Evolutionary conservation across 2,888 invertebrate genomes (phyloP).

Genomic region (Tolmerus cingulatus): DNA sequence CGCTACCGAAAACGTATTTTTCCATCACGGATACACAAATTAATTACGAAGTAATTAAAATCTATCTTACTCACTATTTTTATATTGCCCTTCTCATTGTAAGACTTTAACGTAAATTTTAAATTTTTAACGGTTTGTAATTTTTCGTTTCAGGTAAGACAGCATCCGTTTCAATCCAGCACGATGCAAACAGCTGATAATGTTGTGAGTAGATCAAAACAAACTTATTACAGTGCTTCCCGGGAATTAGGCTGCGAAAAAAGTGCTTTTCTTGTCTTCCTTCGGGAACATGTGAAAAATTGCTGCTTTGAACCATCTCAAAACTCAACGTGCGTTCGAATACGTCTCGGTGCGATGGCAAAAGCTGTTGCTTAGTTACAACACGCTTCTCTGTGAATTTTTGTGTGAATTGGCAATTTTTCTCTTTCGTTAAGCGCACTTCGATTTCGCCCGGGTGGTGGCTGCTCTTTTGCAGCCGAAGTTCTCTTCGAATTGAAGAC

Average conservation of each 20-base stretch:
- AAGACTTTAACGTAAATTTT: neutral
- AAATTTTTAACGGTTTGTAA: neutral
- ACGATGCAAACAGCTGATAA: neutral
- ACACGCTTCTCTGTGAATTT: neutral
- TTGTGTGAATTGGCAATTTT: neutral
- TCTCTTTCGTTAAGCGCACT: neutral
- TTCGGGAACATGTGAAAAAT: neutral
- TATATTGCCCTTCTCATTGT: neutral
- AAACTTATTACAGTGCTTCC: neutral
- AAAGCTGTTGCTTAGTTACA: conserved; percentile 16
- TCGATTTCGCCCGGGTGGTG: neutral
- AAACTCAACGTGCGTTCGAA: neutral
- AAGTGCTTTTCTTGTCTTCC: neutral
- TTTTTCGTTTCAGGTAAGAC: neutral
- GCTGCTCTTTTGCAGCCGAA: neutral
- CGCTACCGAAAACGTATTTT: neutral
- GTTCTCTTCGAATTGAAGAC: neutral
- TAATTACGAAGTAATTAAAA: neutral
- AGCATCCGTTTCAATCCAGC: neutral
- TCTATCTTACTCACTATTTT: neutral
- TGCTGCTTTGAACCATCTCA: neutral
- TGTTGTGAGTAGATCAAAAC: neutral
- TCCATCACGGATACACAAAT: neutral
- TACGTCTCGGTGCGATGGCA: neutral
- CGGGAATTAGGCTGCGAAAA: neutral